Evolutionary conservation across 1,140 invertebrate genomes (phyloP).

Genomic region (Eueides isabella): DNA sequence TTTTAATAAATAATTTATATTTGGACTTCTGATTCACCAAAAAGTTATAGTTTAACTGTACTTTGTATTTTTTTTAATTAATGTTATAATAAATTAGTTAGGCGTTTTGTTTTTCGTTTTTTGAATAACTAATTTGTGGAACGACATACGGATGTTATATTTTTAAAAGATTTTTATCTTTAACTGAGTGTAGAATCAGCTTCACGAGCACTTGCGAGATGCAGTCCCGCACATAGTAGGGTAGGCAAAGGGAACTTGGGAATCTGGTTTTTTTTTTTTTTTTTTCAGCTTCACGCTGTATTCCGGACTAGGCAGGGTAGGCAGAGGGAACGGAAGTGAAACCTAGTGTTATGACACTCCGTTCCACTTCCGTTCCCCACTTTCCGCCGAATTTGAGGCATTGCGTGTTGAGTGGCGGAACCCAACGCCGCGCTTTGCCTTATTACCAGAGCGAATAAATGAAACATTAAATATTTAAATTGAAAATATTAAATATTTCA

Average conservation of each 20-base stretch:
- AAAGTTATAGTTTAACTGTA: neutral
- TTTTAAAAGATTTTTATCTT: no score
- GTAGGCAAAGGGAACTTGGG: no score
- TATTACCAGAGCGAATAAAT: neutral
- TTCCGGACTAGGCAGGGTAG: neutral
- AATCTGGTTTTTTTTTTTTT: no score
- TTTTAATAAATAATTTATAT: conserved; percentile 6
- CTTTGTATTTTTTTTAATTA: neutral
- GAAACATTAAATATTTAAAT: no score
- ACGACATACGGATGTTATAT: no score
- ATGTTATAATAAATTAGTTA: neutral
- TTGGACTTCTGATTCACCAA: neutral
- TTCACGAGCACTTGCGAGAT: no score
- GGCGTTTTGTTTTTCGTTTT: neutral
- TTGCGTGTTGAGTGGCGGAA: neutral
- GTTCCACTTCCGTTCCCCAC: no score
- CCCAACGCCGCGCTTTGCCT: no score
- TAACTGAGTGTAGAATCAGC: no score
- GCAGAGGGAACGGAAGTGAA: no score
- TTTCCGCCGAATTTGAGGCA: neutral
- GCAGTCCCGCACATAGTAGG: no score
- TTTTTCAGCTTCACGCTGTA: neutral
- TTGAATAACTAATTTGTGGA: neutral
- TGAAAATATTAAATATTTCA: neutral
- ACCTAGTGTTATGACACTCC: neutral